phyloP scores from a whole-genome alignment of 2,888 invertebrate genomes.

The Meteorus cinctellus region DNA sequence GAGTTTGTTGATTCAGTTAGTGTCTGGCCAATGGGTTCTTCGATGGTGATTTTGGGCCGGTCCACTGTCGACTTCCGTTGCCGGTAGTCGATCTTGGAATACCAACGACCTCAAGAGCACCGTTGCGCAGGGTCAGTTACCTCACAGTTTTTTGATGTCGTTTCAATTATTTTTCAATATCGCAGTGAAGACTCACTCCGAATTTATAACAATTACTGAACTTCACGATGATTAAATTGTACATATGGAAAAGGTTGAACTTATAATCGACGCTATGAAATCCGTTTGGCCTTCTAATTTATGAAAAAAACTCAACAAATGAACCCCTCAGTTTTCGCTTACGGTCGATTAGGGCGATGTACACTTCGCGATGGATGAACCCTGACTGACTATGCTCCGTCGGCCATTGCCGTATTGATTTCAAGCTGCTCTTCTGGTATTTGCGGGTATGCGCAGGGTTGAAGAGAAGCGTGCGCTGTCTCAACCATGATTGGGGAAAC shows the following conservation, averaged over 20 bases:
- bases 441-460: constrained; percentile 40
- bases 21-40: neutral
- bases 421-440: constrained; percentile 18
- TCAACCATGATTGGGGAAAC: neutral
- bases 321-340: constrained; percentile 37
- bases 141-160: constrained; percentile 44
- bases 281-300: neutral
- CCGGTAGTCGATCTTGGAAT: constrained; percentile 50
- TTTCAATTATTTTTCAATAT: constrained; percentile 8
- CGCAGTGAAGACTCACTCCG: neutral
- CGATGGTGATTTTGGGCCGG: constrained; percentile 35
- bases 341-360: constrained; percentile 54
- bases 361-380: constrained; percentile 64
- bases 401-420: constrained; percentile 72
- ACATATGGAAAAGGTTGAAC: neutral
- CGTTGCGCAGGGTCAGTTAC: constrained; percentile 72
- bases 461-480: constrained; percentile 31
- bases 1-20: constrained; percentile 2
- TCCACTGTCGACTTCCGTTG: constrained; percentile 35
- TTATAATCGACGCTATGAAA: neutral
- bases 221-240: neutral
- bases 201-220: neutral
- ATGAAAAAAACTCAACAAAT: constrained; percentile 11
- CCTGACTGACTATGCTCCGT: constrained; percentile 67
- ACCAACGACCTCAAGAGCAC: constrained; percentile 55